Conservation (phyloP, 2,797 vertebrate genomes). For the Taeniopygia guttata region DNA sequence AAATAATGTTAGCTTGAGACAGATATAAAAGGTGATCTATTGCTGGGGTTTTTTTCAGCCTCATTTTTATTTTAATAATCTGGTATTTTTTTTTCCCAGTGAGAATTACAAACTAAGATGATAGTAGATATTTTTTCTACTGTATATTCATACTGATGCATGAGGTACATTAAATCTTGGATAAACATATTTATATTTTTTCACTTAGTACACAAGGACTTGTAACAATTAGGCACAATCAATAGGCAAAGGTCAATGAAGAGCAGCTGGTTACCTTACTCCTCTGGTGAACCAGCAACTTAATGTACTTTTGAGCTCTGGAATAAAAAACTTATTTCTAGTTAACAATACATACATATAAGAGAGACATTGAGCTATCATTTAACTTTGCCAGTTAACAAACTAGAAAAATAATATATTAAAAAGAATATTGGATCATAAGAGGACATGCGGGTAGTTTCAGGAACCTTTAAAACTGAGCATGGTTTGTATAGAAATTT, state of each 20-base stretch:
- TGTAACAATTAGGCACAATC: not conserved
- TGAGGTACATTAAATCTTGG: not conserved
- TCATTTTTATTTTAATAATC: not conserved
- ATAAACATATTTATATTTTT: not conserved
- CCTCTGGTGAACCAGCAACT: not conserved
- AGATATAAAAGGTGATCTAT: not conserved
- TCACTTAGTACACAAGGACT: not conserved
- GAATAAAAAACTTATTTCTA: not conserved
- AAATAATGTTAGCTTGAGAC: not conserved
- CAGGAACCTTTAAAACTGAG: not conserved
- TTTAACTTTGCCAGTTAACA: not conserved
- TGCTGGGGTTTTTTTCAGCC: fast-evolving
- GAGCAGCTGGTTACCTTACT: not conserved
- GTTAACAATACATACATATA: not conserved
- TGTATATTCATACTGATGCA: not conserved
- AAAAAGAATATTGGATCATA: not conserved
- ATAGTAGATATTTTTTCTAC: not conserved
- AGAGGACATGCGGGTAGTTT: not conserved
- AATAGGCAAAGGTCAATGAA: not conserved
- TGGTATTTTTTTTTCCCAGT: not conserved
- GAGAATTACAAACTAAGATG: not conserved
- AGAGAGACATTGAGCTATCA: not conserved
- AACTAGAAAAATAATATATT: not conserved
- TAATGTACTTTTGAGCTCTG: not conserved
- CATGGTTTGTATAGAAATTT: fast-evolving